Base-by-base conservation (phyloP, 1,140 invertebrate genomes). In the Leucophenga varia region DNA sequence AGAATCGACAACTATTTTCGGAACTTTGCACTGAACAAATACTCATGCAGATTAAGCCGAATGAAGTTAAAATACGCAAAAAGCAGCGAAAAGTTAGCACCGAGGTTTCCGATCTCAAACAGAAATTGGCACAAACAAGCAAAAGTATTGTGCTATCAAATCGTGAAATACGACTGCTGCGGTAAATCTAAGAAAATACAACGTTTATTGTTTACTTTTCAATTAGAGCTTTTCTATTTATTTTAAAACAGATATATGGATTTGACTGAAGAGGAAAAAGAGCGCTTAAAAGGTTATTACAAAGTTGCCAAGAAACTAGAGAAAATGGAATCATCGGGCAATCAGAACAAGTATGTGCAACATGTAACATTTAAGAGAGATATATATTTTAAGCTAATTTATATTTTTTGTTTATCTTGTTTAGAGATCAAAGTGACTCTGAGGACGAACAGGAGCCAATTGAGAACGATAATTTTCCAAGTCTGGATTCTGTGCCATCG, bases 251-350 rank as follows among this genome's bases (percentile, higher is more conserved):
- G 86, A 63, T 92, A 95, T 75, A 81, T 96, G 55, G 91, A 93
- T 63, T 80, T 96, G 14, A 93, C 91, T n/a, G 90, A 95, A 52
- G 91, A 94, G 52, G 91, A 95, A 59, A 91, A 93, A 60, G 90
- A 93, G 63, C 94, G 93, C 74, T 77, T 96, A 1, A 92, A 93
- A 77, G 89, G 90, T 9, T 94, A 89, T 51, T 86, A 92, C 49
- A 96, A 96, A 78, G 93, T 96, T 37, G 93, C 92, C 0, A 90
- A 89, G 57, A 95, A 95, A 74, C 75, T 96, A 35, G 93, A 96
- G 69, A 92, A 94, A 75, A 77, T 95, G 42, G 89, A 93, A 77
- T 88, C 81, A 81, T 61, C 82, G 79, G 18, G 64, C 39, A 69
- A 74, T 51, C 85, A 87, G 57, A 87, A 86, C 52, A 83, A 74